Base-by-base conservation (phyloP, 2,888 invertebrate species). In the Lacanobia wlatinum region DNA sequence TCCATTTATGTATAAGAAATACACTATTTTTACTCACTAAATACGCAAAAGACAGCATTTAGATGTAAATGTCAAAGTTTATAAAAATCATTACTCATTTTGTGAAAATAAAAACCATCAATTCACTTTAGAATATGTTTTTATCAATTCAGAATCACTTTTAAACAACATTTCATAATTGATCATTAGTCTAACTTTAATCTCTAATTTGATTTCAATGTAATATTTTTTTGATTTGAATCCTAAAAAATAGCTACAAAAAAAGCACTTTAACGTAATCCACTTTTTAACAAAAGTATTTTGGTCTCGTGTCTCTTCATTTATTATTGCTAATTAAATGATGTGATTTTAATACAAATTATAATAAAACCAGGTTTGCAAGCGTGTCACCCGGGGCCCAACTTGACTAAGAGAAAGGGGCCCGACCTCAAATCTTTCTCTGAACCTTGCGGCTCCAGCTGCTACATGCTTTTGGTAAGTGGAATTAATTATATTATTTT, bases 321-420 rank as follows among this genome's bases (percentile, higher is more conserved):
- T 48, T 18, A 18, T 52, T 10, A 12, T 53, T 23, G 3, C 0
- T 28, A 34, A 1, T 21, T 2, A 16, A 40, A 21, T 6, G 16
- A 21, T 0, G 14, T 81, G 23, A 40, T 56, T 0, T 16, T 67
- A 34, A 71, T 10, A 56, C 7, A 16, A 5, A 6, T 40, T 58
- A 6, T 70, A 5, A 34, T 12, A 43, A 55, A 50, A 18, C 3
- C 3, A 98, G 98, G 98, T 87, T 96, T 98, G 78, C 98, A 98
- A 96, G 98, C 98, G 46, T 98, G 98, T 90, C 98, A 99, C 94
- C 98, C 99, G 0, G 98, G 98, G 43, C 99, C 99, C 3, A 99
- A 98, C 95, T 96, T 98, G 87, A 97, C 98, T 86, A 98, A 98
- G 92, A 97, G 99, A 65, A 98, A 98, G 90, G 98, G 98, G 34